A percentile compares a stretch with the other conserved stretches of the same genome.
phyloP scores from a whole-genome alignment of 2,797 vertebrate genomes.

The Brachyalestes nurse region DNA sequence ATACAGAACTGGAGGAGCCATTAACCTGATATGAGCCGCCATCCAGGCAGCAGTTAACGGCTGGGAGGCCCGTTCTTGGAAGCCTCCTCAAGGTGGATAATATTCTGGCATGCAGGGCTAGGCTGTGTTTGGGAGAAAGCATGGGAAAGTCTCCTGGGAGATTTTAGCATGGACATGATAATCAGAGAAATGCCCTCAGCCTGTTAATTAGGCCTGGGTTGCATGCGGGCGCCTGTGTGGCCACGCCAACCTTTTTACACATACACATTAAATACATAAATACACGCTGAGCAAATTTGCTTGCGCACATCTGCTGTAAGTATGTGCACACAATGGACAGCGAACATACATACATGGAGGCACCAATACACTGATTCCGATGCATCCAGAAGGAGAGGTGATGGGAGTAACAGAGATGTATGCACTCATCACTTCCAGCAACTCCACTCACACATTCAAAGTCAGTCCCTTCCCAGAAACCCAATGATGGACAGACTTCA shows the following conservation, averaged over 20 bases:
- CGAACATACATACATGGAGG: conserved; percentile 6
- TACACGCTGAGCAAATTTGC: conserved; percentile 13
- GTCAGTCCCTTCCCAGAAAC: conserved; percentile 57
- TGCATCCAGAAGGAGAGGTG: conserved; percentile 1
- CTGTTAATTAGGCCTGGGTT: conserved; percentile 38
- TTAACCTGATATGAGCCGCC: conserved; percentile 41
- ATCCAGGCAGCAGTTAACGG: conserved; percentile 19
- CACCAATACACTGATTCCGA: not conserved
- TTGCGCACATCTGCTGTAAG: not conserved
- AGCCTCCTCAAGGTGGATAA: conserved; percentile 15
- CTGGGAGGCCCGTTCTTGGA: conserved; percentile 26
- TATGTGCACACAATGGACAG: not conserved
- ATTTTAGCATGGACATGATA: conserved; percentile 38
- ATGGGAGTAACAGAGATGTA: not conserved
- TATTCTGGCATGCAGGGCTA: conserved; percentile 23
- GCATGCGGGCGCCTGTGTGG: conserved; percentile 12
- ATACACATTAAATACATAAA: conserved; percentile 21
- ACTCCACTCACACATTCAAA: conserved; percentile 20
- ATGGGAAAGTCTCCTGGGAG: conserved; percentile 55
- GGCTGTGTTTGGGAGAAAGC: conserved; percentile 44
- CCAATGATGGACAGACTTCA: conserved; percentile 40
- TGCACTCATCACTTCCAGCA: conserved; percentile 44
- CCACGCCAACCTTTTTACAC: not conserved
- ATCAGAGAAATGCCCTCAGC: conserved; percentile 47
- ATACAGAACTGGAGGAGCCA: conserved; percentile 38